These are phyloP conservation scores for Parasteatoda tepidariorum DNA, from an alignment of 1,140 invertebrate species.

Conservation along the genomic window DNA sequence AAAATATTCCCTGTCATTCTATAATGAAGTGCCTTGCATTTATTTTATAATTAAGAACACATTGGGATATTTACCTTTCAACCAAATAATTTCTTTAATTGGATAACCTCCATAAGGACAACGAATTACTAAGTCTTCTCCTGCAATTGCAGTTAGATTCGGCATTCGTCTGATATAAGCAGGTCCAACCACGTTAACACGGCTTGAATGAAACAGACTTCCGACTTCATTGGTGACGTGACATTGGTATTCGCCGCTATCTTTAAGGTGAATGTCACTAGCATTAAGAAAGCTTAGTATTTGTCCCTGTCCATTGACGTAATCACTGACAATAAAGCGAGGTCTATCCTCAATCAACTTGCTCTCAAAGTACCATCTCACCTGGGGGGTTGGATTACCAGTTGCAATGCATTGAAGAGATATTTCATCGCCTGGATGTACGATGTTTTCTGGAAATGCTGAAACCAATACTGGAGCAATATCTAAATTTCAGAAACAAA, in stretches of 20 bases:
- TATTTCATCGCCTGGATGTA: constrained; percentile 40
- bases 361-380: constrained; percentile 92
- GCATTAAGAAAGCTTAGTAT: constrained; percentile 70
- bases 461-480: constrained; percentile 61
- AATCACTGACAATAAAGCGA: constrained; percentile 76
- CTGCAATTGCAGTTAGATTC: constrained; percentile 90
- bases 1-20: no score
- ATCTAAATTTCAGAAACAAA: constrained; percentile 52
- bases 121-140: constrained; percentile 84
- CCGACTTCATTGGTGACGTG: constrained; percentile 65
- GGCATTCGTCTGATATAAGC: constrained; percentile 91
- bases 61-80: constrained; percentile 86
- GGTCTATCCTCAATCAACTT: constrained; percentile 18
- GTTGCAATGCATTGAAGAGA: constrained; percentile 76
- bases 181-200: constrained; percentile 82
- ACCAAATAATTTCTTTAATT: constrained; percentile 87
- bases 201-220: constrained; percentile 75
- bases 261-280: constrained; percentile 66
- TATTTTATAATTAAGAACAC: not conserved
- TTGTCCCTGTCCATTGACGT: constrained; percentile 65
- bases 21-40: not conserved
- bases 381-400: constrained; percentile 93
- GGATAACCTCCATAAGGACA: constrained; percentile 94
- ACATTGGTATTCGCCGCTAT: constrained; percentile 69
- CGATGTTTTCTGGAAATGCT: constrained; percentile 45